Evolutionary conservation across 2,888 invertebrate species (phyloP), one percentile per base, ranked within the genome.

Genomic region (Lymantria dispar): DNA sequence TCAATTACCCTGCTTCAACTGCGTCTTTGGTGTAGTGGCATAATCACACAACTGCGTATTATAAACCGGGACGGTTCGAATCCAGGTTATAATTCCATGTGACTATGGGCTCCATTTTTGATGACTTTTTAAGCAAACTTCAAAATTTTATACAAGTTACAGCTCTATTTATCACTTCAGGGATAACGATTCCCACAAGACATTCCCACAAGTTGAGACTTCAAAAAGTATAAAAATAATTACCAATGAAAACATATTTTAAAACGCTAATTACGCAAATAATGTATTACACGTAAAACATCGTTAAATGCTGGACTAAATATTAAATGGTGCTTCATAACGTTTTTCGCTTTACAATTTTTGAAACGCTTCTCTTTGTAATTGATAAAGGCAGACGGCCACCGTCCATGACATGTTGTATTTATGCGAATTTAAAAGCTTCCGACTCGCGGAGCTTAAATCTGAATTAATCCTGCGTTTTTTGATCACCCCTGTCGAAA

Each of bases 381-480:
- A 88, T 87, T 89, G 89, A 87, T 88, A 86, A 87, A 87, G 86
- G 88, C 82, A 77, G 76, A 68, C 75, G 68, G 64, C 74, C 68
- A 74, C 71, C 72, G 62, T 64, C 78, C 84, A 73, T 83, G 84
- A 85, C 87, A 85, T 88, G 85, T 79, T 83, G 80, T 86, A 88
- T 89, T 87, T 87, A 89, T 85, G 82, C 77, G 83, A 78, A 80
- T 88, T 88, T 87, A 88, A 89, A 87, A 85, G 87, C 84, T 81
- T 80, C 79, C 80, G 79, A 80, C 76, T 79, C 79, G 74, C 70
- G 68, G 70, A 80, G 80, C 78, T 85, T 78, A 82, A 86, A 86
- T 81, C 79, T 68, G 77, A 83, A 88, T 87, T 87, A 86, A 87
- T 85, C 72, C 75, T 60, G 65, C 77, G 72, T 79, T 83, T 83